A percentile compares a stretch with the other conserved stretches of the same genome.
Conservation (phyloP, 2,888 invertebrate genomes). For the Heliconius hortense region DNA sequence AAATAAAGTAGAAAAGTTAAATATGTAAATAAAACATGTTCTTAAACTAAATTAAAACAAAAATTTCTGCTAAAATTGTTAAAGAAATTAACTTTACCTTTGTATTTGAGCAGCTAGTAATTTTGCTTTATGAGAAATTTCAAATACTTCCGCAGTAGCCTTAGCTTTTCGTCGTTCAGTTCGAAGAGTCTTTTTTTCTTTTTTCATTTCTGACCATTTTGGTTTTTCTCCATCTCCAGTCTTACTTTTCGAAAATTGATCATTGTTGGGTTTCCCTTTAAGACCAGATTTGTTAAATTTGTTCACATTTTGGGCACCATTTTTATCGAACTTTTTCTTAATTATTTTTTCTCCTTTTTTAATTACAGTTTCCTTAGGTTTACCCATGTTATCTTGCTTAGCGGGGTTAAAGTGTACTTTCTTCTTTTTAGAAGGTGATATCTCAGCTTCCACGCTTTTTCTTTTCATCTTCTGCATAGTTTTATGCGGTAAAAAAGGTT, state of each 20-base stretch:
- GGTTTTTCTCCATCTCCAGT: slow-evolving; percentile 69
- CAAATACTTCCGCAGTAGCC: slow-evolving; percentile 71
- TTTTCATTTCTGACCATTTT: slow-evolving; percentile 88
- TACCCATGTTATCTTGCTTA: slow-evolving; percentile 38
- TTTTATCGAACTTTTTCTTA: slow-evolving; percentile 40
- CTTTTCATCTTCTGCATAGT: slow-evolving; percentile 72
- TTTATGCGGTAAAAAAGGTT: slow-evolving; percentile 13
- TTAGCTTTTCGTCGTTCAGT: slow-evolving; percentile 84
- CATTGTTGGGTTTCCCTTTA: slow-evolving; percentile 49
- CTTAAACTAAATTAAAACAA: background rate
- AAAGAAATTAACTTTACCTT: slow-evolving; percentile 52
- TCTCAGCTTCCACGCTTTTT: slow-evolving; percentile 55
- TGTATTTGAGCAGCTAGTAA: slow-evolving; percentile 72
- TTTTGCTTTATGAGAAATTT: slow-evolving; percentile 74
- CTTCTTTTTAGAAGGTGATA: slow-evolving; percentile 58
- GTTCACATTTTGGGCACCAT: slow-evolving; percentile 40
- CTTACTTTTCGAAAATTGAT: slow-evolving; percentile 54
- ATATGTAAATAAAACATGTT: background rate
- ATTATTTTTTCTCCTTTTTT: slow-evolving; percentile 32
- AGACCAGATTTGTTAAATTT: slow-evolving; percentile 39
- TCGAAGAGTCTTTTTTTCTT: slow-evolving; percentile 87
- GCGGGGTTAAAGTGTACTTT: slow-evolving; percentile 53
- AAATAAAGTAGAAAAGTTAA: too few relatives aligned
- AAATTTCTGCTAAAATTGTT: background rate
- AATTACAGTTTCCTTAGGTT: slow-evolving; percentile 34